Base-by-base conservation (phyloP, 2,888 invertebrate genomes). In the Drosophila limbata region DNA sequence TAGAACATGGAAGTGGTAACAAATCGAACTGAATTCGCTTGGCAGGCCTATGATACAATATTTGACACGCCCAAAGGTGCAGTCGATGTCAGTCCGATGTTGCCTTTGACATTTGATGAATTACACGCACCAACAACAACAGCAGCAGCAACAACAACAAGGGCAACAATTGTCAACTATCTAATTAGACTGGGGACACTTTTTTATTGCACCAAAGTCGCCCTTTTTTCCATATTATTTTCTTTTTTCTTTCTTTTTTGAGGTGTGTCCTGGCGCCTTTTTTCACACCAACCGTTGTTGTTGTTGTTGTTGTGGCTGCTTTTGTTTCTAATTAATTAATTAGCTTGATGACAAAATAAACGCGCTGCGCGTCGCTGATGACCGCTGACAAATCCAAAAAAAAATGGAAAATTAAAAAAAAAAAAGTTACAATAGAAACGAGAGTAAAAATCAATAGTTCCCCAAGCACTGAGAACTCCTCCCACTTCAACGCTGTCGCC, bases 271-370 rank as follows among this genome's bases (percentile, higher is more conserved):
- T 60, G 73, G 56, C 66, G 68, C 71, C 68, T 59, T 61, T 51
- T 85, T 84, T 86, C 84, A 77, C 83, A 84, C 84, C 83, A 81
- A 33, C 60, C 66, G 21, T 51, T 39, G 19, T 19, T 44, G 57
- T 39, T 53, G 55, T 33, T 39, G 68, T 59, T 39, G 39, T 37
- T 65, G 75, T 53, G 67, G 56, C 17, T 65, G 63, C 68, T 68
- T 67, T 56, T 75, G 50, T 68, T 84, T 80, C 83, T 87, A 88
- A 88, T 85, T 88, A 85, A 85, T 85, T 85, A 85, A 88, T 85
- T 85, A 85, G 88, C 82, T 84, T 88, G 88, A 85, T 85, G 85
- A 88, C 84, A 85, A 84, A 88, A 88, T 83, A 84, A 84, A 87
- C 88, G 85, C 67, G 68, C 68, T 72, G 73, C 50, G 48, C 44